phyloP scores from a whole-genome alignment of 2,113 vertebrate genomes.

The Aix galericulata region DNA sequence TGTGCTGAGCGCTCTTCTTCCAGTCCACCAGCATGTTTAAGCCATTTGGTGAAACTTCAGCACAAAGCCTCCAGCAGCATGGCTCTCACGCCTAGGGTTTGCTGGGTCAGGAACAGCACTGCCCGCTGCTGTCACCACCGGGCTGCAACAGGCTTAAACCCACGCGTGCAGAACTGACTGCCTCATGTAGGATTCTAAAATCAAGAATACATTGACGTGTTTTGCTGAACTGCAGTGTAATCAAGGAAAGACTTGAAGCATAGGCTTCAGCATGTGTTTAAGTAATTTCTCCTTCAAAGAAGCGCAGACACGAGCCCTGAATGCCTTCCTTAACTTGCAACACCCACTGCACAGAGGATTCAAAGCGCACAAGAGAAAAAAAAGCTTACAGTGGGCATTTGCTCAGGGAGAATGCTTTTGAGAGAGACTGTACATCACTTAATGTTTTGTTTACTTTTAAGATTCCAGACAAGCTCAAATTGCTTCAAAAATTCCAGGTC shows the following conservation, averaged over 20 bases:
- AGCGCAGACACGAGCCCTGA: neutral
- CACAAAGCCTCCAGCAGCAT: neutral
- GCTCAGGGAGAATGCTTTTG: neutral
- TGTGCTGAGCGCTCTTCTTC: neutral
- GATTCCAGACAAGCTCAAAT: neutral
- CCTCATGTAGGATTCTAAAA: neutral
- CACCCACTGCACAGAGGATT: neutral
- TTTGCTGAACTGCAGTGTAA: neutral
- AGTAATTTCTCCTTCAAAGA: neutral
- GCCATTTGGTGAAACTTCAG: neutral
- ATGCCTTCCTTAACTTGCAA: neutral
- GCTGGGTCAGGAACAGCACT: neutral
- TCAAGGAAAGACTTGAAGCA: neutral
- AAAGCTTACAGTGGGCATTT: neutral
- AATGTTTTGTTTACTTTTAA: neutral
- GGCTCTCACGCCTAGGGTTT: neutral
- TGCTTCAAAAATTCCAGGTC: neutral
- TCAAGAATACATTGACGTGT: neutral
- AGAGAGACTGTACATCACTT: neutral
- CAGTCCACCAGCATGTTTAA: neutral
- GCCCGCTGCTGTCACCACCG: neutral
- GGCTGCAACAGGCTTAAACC: slow-evolving; percentile 10
- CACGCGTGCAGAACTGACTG: neutral
- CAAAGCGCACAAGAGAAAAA: neutral
- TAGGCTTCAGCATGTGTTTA: neutral